phyloP scores from a whole-genome alignment of 1,140 invertebrate species.

The Cherax quadricarinatus region DNA sequence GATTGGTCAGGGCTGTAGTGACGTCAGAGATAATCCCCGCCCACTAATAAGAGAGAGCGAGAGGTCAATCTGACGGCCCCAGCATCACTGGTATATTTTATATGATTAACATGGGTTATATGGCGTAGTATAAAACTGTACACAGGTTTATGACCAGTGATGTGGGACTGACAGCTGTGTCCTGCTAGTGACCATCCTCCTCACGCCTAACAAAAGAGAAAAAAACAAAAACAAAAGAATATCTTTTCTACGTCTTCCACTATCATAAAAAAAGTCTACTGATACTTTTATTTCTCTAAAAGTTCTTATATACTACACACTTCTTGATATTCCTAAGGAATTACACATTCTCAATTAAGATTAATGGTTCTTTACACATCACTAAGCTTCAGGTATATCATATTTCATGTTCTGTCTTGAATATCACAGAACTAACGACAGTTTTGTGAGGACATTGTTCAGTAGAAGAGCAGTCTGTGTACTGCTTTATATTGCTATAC shows the following conservation, averaged over 20 bases:
- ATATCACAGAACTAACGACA: too few species aligned
- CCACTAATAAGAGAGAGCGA: not conserved
- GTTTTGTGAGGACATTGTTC: not conserved
- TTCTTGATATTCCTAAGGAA: not conserved
- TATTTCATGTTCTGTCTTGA: too few species aligned
- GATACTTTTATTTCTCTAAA: not conserved
- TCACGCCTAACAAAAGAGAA: not conserved
- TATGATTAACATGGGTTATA: not conserved
- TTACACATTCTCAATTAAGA: too few species aligned
- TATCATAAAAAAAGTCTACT: not conserved
- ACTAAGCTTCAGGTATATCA: too few species aligned
- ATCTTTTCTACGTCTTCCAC: not conserved
- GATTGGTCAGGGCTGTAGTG: not conserved
- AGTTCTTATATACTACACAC: not conserved
- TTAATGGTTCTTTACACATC: too few species aligned
- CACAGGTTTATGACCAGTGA: not conserved
- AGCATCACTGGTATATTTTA: not conserved
- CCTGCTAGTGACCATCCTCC: not conserved
- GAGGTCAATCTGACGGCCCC: not conserved
- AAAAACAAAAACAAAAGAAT: not conserved
- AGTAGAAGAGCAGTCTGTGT: not conserved
- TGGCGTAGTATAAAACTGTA: constrained; percentile 5
- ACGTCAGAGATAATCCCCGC: not conserved
- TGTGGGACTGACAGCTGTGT: not conserved
- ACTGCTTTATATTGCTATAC: not conserved